These are phyloP conservation scores for Homalodisca vitripennis DNA, from an alignment of 1,140 invertebrate species.

Conservation along the genomic window DNA sequence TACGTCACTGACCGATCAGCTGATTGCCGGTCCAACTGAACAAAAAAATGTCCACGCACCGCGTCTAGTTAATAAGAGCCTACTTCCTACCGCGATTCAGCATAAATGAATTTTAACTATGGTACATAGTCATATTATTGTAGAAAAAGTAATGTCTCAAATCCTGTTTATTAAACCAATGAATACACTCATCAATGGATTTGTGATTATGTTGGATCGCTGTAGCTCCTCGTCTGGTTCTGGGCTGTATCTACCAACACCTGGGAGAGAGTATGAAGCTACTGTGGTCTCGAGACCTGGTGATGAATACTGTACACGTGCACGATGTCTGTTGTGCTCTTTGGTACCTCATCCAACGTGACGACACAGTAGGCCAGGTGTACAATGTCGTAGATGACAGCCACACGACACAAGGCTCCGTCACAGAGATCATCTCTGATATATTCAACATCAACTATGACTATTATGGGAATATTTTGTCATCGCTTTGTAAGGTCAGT, in stretches of 20 bases:
- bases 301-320: constrained; percentile 87
- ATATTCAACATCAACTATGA: constrained; percentile 85
- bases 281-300: constrained; percentile 80
- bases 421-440: constrained; percentile 75
- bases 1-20: too few species aligned
- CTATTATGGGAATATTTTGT: constrained; percentile 78
- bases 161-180: too few species aligned
- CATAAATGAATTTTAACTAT: too few species aligned
- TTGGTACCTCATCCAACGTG: constrained; percentile 62
- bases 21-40: too few species aligned
- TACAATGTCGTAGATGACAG: constrained; percentile 84
- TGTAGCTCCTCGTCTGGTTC: constrained; percentile 76
- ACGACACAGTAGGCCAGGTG: constrained; percentile 57
- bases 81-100: too few species aligned
- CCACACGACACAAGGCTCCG: constrained; percentile 76
- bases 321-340: constrained; percentile 76
- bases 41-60: too few species aligned
- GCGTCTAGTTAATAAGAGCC: too few species aligned
- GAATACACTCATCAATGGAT: too few species aligned
- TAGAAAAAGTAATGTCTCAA: too few species aligned
- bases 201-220: too few species aligned
- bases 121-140: too few species aligned
- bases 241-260: constrained; percentile 86
- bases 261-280: constrained; percentile 88
- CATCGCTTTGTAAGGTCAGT: constrained; percentile 72